Base-by-base conservation (phyloP, 2,888 invertebrate species). In the Therioaphis trifolii region DNA sequence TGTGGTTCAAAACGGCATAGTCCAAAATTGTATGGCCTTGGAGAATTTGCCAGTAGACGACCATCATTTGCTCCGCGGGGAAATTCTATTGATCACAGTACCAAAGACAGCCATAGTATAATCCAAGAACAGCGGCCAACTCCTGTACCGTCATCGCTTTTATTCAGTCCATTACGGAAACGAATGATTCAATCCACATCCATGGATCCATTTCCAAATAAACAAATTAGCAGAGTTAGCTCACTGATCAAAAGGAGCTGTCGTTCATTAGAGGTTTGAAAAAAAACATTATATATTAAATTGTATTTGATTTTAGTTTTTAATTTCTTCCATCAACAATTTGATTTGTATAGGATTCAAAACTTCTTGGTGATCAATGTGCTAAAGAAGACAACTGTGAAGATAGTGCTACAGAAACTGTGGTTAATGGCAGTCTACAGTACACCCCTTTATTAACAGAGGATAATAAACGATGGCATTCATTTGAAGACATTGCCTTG, bases 1-100 rank as follows among this genome's bases (percentile, higher is more conserved):
- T 95, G 95, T 87, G 92, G 95, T 61, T 95, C 95, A 46, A 76
- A 76, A 71, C 91, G 95, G 29, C 91, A 93, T 86, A 95, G 94
- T 88, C 95, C 95, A 0, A 92, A 94, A 86, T 89, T 95, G 85
- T 93, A 88, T 93, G 86, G 86, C 55, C 87, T 89, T 84, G 90
- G 90, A 0, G 82, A 82, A 4, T 66, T 52, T 4, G 91, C 91
- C 5, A 92, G 92, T 86, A 89, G 93, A 21, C 90, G 93, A 27
- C 93, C 93, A 86, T 93, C 93, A n/a, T 91, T 91, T 87, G 91
- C 92, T 46, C 92, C 92, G 0, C 90, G 92, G 87, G 90, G 90
- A 88, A 90, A 87, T 87, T 91, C 89, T 86, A 89, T 89, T 86
- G 92, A 90, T 49, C 85, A 52, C 69, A 82, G 43, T 18, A 66